Evolutionary conservation across 2,113 vertebrate genomes (phyloP), one percentile per base, ranked within the genome.

Genomic region (Gadus chalcogrammus): DNA sequence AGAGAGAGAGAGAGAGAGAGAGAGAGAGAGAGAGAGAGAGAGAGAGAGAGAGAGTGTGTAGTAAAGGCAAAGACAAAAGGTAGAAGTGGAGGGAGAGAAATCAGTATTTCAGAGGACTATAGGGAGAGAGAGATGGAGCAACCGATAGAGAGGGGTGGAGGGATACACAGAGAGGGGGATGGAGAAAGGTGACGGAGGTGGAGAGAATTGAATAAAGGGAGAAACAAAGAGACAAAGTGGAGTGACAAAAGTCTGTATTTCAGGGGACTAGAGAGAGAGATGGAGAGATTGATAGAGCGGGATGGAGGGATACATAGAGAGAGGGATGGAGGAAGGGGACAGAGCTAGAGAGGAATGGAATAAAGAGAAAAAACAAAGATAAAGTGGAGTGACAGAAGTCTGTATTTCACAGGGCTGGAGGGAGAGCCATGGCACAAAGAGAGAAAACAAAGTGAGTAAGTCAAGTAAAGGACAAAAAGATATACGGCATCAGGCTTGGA

Each of bases 341-440:
- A 24, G 22, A 7, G 65, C 38, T 6, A 42, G 61, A 48, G 42
- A 48, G 38, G 42, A 12, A 13, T 1, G 8, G 42, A 48, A 48
- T 48, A 48, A 48, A 48, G 42, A 42, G 42, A 2, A 48, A 2
- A 48, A 13, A 48, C 9, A 48, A 12, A 48, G 67, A 61, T 35
- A 69, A 71, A 27, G 15, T 72, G 82, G 78, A 71, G 72, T 42
- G 53, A 61, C 22, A 55, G n/a, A 0, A n/a, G 22, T 59, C 56
- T 13, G 56, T 31, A 15, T 61, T 71, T 67, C 38, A 76, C 67
- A 66, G 75, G 73, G 15, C 52, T 72, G 11, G 42, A 12, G 42
- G 11, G 42, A 48, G 12, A 48, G 38, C 5, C 11, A 42, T 8
- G 38, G 38, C 38, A 13, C 8, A 13, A 13, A 48, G 42, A 48